A percentile compares a stretch with the other conserved stretches of the same genome.
Conservation (phyloP, 2,113 vertebrate species). For the Cairina moschata region DNA sequence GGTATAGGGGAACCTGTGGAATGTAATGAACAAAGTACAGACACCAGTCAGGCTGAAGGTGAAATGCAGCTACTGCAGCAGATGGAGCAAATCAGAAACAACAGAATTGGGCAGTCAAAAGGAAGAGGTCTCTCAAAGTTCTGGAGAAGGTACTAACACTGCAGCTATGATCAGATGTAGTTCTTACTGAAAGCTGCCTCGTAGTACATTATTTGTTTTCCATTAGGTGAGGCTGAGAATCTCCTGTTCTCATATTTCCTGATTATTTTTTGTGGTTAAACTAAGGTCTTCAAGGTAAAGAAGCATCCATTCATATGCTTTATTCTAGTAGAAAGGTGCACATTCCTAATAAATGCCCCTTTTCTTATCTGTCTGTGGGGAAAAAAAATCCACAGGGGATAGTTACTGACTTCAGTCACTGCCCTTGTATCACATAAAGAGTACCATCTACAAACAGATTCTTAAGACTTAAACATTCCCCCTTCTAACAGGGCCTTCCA, state of each 20-base stretch:
- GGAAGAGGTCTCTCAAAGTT: background rate
- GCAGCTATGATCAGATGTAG: background rate
- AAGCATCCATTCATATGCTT: background rate
- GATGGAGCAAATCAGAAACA: background rate
- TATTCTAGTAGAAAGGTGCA: background rate
- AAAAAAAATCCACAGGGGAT: background rate
- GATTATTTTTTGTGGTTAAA: too few species aligned
- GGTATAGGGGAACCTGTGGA: background rate
- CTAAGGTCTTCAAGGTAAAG: background rate
- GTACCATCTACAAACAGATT: background rate
- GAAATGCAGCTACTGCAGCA: background rate
- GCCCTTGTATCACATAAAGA: background rate
- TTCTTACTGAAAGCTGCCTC: background rate
- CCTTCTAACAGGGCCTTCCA: background rate
- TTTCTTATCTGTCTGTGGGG: background rate
- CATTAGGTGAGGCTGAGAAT: too few species aligned
- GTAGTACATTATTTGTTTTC: background rate
- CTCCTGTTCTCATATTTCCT: background rate
- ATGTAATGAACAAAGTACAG: background rate
- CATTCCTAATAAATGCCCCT: background rate
- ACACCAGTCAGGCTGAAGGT: background rate
- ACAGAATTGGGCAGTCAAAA: background rate
- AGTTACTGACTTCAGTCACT: background rate
- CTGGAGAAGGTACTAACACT: conserved; percentile 33
- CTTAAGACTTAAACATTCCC: background rate